A percentile compares a stretch with the other conserved stretches of the same genome.
These are phyloP conservation scores for Zaprionus lineosus DNA, from an alignment of 2,888 invertebrate genomes.

Conservation along the genomic window DNA sequence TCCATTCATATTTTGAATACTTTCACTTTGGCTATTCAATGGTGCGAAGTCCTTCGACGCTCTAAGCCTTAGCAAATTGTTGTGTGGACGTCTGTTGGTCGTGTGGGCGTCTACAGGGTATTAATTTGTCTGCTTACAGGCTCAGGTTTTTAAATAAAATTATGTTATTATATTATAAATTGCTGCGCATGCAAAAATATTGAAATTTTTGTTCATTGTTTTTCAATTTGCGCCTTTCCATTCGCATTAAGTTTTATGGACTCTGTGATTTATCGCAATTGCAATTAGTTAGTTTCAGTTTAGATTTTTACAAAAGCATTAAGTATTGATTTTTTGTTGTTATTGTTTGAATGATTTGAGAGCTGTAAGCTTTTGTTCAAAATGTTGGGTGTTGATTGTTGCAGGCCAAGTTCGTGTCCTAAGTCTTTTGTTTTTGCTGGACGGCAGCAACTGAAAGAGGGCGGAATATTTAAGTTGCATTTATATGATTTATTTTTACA, in stretches of 20 bases:
- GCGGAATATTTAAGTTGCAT: constrained; percentile 35
- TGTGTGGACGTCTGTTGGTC: no score
- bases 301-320: constrained; percentile 39
- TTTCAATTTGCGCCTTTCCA: constrained; percentile 65
- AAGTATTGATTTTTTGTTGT: constrained; percentile 53
- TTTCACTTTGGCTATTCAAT: no score
- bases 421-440: constrained; percentile 72
- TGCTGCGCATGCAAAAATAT: constrained; percentile 18
- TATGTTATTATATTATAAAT: constrained; percentile 27
- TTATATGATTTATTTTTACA: constrained; percentile 43
- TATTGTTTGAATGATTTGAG: constrained; percentile 22
- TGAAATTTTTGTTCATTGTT: constrained; percentile 28
- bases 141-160: constrained; percentile 7
- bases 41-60: no score
- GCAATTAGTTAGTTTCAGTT: constrained; percentile 71
- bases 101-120: no score
- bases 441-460: constrained; percentile 19
- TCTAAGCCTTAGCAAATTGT: no score
- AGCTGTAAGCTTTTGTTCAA: constrained; percentile 12
- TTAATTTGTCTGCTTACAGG: not conserved
- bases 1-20: no score
- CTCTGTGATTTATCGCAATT: constrained; percentile 55
- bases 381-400: constrained; percentile 12
- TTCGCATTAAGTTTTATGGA: constrained; percentile 44
- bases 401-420: constrained; percentile 74